Evolutionary conservation across 2,888 invertebrate genomes (phyloP), one percentile per base, ranked within the genome.

Genomic region (Idaea straminata): DNA sequence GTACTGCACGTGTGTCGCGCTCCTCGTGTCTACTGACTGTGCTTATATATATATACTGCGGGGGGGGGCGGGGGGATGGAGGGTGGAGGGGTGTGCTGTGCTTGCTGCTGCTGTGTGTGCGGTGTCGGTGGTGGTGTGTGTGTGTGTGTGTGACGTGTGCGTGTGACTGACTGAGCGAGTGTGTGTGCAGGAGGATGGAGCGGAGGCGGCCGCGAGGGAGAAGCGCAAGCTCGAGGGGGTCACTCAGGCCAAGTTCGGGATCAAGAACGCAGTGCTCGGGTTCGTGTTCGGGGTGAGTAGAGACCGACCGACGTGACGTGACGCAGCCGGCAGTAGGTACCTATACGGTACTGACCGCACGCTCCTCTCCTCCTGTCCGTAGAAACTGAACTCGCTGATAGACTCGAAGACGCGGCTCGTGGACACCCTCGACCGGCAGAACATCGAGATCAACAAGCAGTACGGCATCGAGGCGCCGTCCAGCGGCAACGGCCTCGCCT

Each of bases 341-440:
- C n/a, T n/a, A n/a, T n/a, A n/a, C n/a, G n/a, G 67, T 63, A 69
- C 75, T 76, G 64, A 70, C 64, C 62, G 62, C 62, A 62, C 62
- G 59, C n/a, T n/a, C 61, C n/a, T n/a, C n/a, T n/a, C 62, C 60
- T 70, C 77, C 66, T 82, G 66, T 74, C 88, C 94, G 72, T 94
- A 97, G 97, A 97, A 97, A 95, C 94, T 97, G 92, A 96, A 97
- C 91, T 95, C 95, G 71, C 94, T 96, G 87, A 94, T 97, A 88
- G 97, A 97, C 80, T 95, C 96, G 63, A 97, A 97, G 89, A 97
- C 96, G 58, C 94, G 94, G 47, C 94, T 95, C 76, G 93, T 97
- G 68, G 93, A 94, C 65, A 94, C 94, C 62, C 86, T 97, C 81
- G 97, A 97, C 86, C 94, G 93, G 63, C 87, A 95, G 73, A 97